These are phyloP conservation scores for Hydrolagus colliei DNA, from an alignment of 2,797 vertebrate genomes.

Conservation along the genomic window DNA sequence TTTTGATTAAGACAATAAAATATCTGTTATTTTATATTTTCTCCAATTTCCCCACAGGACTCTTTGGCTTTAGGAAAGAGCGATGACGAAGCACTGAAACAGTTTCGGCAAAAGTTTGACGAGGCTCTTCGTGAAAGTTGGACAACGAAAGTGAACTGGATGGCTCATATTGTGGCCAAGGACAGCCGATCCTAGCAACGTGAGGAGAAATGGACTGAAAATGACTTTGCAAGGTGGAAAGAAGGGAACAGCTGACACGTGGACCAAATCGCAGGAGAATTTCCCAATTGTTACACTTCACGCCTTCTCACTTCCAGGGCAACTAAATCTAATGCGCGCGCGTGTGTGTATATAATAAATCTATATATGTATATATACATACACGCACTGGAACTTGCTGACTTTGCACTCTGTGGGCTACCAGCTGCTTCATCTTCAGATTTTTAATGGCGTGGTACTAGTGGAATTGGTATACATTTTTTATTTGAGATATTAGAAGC, in stretches of 20 bases:
- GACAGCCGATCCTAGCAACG: slow-evolving; percentile 81
- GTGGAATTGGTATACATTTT: slow-evolving; percentile 48
- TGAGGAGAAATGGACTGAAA: slow-evolving; percentile 51
- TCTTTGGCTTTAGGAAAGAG: slow-evolving; percentile 92
- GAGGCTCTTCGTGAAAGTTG: slow-evolving; percentile 95
- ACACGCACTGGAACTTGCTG: slow-evolving; percentile 59
- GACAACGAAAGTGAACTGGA: slow-evolving; percentile 99
- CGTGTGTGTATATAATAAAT: slow-evolving; percentile 38
- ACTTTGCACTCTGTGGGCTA: slow-evolving; percentile 73
- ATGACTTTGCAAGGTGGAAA: slow-evolving; percentile 47
- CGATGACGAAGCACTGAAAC: slow-evolving; percentile 91
- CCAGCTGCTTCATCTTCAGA: slow-evolving; percentile 46
- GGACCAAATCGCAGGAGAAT: slow-evolving; percentile 41
- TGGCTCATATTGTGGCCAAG: slow-evolving; percentile 94
- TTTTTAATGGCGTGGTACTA: slow-evolving; percentile 56
- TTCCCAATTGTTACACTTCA: slow-evolving; percentile 35
- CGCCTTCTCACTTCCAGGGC: slow-evolving; percentile 45
- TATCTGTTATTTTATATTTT: slow-evolving; percentile 24
- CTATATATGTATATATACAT: slow-evolving; percentile 46
- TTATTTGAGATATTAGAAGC: not conserved
- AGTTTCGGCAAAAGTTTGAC: slow-evolving; percentile 96
- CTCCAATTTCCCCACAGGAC: slow-evolving; percentile 59
- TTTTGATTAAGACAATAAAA: not conserved
- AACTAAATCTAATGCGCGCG: slow-evolving; percentile 48
- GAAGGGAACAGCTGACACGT: slow-evolving; percentile 55